Conservation (phyloP, 2,113 vertebrate genomes). For the Etheostoma spectabile region DNA sequence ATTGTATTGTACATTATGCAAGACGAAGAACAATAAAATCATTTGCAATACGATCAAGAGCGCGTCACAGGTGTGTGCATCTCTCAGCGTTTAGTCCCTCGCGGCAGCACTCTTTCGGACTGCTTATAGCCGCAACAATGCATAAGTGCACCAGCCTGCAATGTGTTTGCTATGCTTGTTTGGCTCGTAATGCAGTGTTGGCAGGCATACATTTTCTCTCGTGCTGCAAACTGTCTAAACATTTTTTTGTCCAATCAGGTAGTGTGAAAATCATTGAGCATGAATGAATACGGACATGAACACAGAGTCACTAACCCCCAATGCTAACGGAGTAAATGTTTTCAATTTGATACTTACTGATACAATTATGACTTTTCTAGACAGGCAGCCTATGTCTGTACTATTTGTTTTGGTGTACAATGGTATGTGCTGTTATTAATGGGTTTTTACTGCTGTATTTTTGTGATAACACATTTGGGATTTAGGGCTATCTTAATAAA, state of each 20-base stretch:
- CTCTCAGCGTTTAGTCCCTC: no score
- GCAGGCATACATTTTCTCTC: neutral
- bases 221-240: neutral
- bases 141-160: constrained; percentile 1
- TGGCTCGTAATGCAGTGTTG: neutral
- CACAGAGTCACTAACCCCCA: neutral
- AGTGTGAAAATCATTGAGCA: neutral
- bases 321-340: neutral
- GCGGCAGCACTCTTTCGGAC: no score
- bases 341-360: neutral
- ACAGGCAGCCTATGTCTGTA: neutral
- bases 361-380: neutral
- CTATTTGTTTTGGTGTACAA: neutral
- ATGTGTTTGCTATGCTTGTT: neutral
- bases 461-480: neutral
- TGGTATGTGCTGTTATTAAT: neutral
- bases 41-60: no score
- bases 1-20: no score
- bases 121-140: no score
- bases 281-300: neutral
- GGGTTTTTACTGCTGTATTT: neutral
- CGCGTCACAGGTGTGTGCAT: no score
- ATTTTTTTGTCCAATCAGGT: neutral
- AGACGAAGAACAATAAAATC: no score
- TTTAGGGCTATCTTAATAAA: neutral